These are phyloP conservation scores for Masticophis lateralis DNA, from an alignment of 2,797 vertebrate genomes.

Conservation along the genomic window DNA sequence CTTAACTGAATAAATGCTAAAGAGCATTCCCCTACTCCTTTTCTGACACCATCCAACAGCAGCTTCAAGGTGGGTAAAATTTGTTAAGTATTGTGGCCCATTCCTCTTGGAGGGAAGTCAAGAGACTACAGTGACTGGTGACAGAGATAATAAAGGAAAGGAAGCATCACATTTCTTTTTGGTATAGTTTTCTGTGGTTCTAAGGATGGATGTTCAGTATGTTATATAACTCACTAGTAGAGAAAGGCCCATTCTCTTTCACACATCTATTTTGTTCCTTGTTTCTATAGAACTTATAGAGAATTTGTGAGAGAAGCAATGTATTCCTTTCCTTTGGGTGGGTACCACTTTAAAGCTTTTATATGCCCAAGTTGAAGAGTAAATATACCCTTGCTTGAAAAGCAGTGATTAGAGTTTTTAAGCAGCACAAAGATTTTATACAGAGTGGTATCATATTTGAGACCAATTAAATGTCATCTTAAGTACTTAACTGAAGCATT, in stretches of 20 bases:
- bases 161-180: neutral
- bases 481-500: slow-evolving; percentile 49
- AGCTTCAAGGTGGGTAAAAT: neutral
- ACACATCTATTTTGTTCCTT: neutral
- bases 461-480: slow-evolving; percentile 62
- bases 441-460: slow-evolving; percentile 41
- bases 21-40: neutral
- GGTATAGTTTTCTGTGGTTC: neutral
- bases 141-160: neutral
- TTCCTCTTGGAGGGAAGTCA: neutral
- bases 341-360: slow-evolving; percentile 47
- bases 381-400: slow-evolving; percentile 43
- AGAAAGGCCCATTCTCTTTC: neutral
- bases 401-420: slow-evolving; percentile 57
- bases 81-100: neutral
- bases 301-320: slow-evolving; percentile 18
- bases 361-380: slow-evolving; percentile 21
- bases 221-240: neutral
- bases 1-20: neutral
- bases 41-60: neutral
- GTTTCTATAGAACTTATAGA: slow-evolving; percentile 15
- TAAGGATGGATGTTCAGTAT: neutral
- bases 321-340: slow-evolving; percentile 29
- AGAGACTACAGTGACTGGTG: neutral
- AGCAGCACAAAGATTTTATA: slow-evolving; percentile 50